Percentiles rank a stretch among this genome's conserved stretches.
Evolutionary conservation across 2,797 vertebrate species (phyloP).

Genomic region (Dryobates pubescens): DNA sequence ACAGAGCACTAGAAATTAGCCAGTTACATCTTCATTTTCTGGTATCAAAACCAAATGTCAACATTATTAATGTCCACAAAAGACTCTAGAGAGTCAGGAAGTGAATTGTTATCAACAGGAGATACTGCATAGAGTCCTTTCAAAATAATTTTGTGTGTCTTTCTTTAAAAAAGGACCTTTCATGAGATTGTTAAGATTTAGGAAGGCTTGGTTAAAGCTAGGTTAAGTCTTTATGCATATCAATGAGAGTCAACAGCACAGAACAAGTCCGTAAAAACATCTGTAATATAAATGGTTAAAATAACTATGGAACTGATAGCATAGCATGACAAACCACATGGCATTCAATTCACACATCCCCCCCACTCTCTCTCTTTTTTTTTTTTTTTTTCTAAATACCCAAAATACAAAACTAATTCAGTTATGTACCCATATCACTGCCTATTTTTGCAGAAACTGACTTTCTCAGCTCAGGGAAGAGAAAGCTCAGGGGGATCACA

Average conservation of each 20-base stretch:
- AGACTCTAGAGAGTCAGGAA: not conserved
- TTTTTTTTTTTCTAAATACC: not conserved
- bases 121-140: not conserved
- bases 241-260: not conserved
- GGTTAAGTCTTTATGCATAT: not conserved
- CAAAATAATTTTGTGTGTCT: not conserved
- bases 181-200: not conserved
- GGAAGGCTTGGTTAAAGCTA: not conserved
- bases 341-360: not conserved
- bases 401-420: not conserved
- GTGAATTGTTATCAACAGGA: not conserved
- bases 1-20: not conserved
- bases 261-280: not conserved
- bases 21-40: constrained; percentile 14
- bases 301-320: not conserved
- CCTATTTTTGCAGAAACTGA: not conserved
- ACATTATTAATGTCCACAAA: not conserved
- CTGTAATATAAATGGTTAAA: not conserved
- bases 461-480: not conserved
- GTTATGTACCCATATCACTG: not conserved
- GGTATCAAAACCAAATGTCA: not conserved
- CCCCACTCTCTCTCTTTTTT: accelerated
- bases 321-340: not conserved
- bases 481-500: not conserved
- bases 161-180: not conserved